These are phyloP conservation scores for Oscheius sp. DNA, from an alignment of 2,888 invertebrate species.

Conservation along the genomic window DNA sequence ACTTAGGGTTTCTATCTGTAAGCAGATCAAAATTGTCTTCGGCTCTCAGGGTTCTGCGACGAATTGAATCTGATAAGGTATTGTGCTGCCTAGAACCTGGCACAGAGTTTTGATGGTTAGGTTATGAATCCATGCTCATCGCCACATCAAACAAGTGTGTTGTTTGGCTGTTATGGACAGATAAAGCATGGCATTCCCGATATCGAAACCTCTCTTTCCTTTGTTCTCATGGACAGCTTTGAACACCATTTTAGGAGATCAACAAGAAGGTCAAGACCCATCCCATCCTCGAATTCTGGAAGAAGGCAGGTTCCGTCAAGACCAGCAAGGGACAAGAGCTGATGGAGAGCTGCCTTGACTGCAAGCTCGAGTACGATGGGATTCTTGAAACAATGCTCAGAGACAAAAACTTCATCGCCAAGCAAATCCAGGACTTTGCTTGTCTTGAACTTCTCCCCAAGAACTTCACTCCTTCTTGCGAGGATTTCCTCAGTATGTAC, in stretches of 20 bases:
- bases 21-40: too few relatives aligned
- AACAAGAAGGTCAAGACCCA: not conserved
- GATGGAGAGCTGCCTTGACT: constrained; percentile 58
- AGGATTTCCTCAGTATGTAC: constrained; percentile 64
- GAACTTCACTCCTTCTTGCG: constrained; percentile 58
- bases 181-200: too few relatives aligned
- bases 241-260: constrained; percentile 7
- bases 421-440: constrained; percentile 53
- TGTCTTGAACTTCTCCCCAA: constrained; percentile 57
- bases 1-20: too few relatives aligned
- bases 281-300: constrained; percentile 31
- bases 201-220: not conserved
- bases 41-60: too few relatives aligned
- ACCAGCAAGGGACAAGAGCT: constrained; percentile 35
- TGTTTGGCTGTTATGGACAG: too few relatives aligned
- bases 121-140: too few relatives aligned
- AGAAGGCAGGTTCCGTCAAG: constrained; percentile 20
- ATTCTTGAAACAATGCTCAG: constrained; percentile 40
- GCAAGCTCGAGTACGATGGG: constrained; percentile 49
- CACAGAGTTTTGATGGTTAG: too few relatives aligned
- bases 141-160: too few relatives aligned
- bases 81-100: too few relatives aligned
- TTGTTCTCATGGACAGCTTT: too few relatives aligned
- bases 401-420: constrained; percentile 48
- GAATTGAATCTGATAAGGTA: too few relatives aligned